These are phyloP conservation scores for Spheniscus mendiculus DNA, from an alignment of 2,113 vertebrate genomes.

Conservation along the genomic window DNA sequence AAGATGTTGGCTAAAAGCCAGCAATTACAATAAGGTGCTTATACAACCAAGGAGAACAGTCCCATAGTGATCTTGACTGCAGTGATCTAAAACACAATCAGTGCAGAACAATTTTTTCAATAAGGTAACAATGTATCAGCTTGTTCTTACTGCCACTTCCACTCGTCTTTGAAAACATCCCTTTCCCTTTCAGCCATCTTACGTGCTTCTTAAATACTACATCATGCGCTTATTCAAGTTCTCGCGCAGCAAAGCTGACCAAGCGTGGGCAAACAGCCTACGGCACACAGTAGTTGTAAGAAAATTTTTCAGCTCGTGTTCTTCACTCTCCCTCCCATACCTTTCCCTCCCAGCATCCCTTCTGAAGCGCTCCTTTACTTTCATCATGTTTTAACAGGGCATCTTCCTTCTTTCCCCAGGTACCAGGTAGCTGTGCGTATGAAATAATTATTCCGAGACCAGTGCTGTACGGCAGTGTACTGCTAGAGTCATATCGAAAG, in stretches of 20 bases:
- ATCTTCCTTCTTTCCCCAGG: not conserved
- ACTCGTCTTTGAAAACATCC: not conserved
- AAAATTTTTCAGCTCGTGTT: not conserved
- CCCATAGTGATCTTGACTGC: constrained; percentile 45
- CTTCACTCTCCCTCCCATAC: not conserved
- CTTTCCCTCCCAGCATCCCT: not conserved
- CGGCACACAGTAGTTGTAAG: not conserved
- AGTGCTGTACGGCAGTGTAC: not conserved
- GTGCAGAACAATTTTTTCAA: constrained; percentile 7
- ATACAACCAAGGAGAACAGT: constrained; percentile 22
- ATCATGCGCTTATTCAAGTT: not conserved
- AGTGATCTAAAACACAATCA: not conserved
- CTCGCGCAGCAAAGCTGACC: not conserved
- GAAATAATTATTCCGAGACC: not conserved
- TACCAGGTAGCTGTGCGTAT: not conserved
- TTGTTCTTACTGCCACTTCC: not conserved
- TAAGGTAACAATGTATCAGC: not conserved
- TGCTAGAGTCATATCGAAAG: not conserved
- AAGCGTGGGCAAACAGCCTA: not conserved
- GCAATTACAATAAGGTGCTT: constrained; percentile 44
- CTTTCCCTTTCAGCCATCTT: not conserved
- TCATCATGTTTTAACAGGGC: not conserved
- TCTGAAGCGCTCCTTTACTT: not conserved
- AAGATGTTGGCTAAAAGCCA: constrained; percentile 41
- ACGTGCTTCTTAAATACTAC: not conserved